These are phyloP conservation scores for Drymonia ruficornis DNA, from an alignment of 2,888 invertebrate genomes.

Conservation along the genomic window DNA sequence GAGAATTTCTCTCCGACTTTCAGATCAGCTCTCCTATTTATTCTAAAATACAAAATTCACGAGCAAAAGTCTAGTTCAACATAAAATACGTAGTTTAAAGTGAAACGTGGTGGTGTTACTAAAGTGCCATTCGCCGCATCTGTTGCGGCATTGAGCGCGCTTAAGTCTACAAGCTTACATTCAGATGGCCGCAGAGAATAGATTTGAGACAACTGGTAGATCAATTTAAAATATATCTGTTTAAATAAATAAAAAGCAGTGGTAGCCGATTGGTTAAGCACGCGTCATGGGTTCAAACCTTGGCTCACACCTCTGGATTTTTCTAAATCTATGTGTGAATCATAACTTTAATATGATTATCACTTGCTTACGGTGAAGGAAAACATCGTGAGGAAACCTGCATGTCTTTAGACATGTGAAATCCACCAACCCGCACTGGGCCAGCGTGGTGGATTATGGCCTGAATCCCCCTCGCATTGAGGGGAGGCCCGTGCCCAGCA, in stretches of 20 bases:
- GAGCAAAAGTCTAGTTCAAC: conserved; percentile 3
- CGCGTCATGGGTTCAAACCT: too few species aligned
- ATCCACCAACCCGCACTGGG: too few species aligned
- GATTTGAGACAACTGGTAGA: not conserved
- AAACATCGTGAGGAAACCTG: too few species aligned
- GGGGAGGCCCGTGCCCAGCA: too few species aligned
- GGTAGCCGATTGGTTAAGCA: too few species aligned
- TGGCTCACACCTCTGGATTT: too few species aligned
- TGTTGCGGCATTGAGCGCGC: conserved; percentile 1
- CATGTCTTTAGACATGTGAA: too few species aligned
- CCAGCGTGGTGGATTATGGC: too few species aligned
- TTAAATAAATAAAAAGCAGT: not conserved
- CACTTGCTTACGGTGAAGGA: too few species aligned
- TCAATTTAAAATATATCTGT: not conserved
- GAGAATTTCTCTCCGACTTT: not conserved
- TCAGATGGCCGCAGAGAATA: conserved; percentile 4
- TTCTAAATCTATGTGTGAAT: too few species aligned
- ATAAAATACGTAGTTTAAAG: conserved; percentile 6
- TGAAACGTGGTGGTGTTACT: conserved; percentile 2
- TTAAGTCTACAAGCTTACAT: conserved; percentile 4
- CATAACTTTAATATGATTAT: too few species aligned
- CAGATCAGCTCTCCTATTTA: not conserved
- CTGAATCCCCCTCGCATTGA: too few species aligned
- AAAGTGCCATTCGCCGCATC: conserved; percentile 5
- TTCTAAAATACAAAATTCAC: conserved; percentile 5